Conservation (phyloP, 2,888 invertebrate species). For the Carabus problematicus region DNA sequence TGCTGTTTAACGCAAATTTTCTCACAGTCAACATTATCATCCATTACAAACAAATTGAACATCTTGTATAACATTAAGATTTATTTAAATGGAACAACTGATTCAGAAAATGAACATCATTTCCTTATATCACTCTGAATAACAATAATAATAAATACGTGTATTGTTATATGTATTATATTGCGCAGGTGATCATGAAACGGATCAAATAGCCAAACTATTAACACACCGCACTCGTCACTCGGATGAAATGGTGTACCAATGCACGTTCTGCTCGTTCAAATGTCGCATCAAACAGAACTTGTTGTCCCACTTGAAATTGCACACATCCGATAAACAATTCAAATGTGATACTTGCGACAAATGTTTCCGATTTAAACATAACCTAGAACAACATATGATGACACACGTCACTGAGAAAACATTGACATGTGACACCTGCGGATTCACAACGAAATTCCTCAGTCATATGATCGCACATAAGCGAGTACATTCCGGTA, state of each 20-base stretch:
- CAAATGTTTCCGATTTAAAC: conserved; percentile 65
- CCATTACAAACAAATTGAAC: too few species aligned
- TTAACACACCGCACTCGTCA: conserved; percentile 68
- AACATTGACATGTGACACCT: conserved; percentile 70
- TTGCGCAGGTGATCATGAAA: conserved; percentile 54
- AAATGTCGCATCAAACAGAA: conserved; percentile 67
- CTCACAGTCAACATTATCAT: too few species aligned
- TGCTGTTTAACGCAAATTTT: too few species aligned
- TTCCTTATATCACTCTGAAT: too few species aligned
- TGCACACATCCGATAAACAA: conserved; percentile 66
- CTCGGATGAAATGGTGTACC: conserved; percentile 60
- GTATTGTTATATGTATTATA: neutral
- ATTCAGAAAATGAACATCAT: too few species aligned
- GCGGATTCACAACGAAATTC: conserved; percentile 72
- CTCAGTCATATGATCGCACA: conserved; percentile 71
- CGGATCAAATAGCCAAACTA: conserved; percentile 63
- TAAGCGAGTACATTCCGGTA: conserved; percentile 68
- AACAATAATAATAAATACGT: too few species aligned
- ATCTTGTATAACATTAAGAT: too few species aligned
- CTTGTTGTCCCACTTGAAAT: conserved; percentile 65
- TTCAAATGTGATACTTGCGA: conserved; percentile 67
- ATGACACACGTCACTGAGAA: conserved; percentile 64
- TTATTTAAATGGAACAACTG: too few species aligned
- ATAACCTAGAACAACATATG: conserved; percentile 66
- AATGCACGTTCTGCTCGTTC: conserved; percentile 65